Evolutionary conservation across 2,888 invertebrate species (phyloP), one percentile per base, ranked within the genome.

Genomic region (Tinea trinotella): DNA sequence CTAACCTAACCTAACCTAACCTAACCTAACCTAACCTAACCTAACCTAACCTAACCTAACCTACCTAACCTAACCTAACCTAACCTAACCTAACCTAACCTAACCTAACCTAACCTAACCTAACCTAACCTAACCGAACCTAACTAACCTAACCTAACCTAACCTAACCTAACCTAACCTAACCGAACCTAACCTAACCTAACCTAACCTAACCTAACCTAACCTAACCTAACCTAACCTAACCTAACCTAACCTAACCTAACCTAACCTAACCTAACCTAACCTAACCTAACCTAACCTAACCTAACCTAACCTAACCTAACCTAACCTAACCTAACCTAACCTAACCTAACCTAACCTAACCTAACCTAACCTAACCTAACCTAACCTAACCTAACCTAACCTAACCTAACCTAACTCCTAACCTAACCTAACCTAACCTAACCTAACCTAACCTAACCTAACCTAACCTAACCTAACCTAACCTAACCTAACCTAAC

Each of bases 361-460:
- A n/a, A 35, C 10, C 35, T 12, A 10, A 35, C 54, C 50, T 44
- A 52, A 55, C 55, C 44, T 50, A 53, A 55, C 53, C 55, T 44
- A 55, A 55, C 55, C 53, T 48, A 55, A 55, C 54, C 53, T 52
- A 56, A 56, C 54, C 52, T 54, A 56, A 55, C 55, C 55, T 54
- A 54, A 54, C 54, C 44, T 49, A 55, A 57, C 10, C 35, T 12
- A n/a, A 35, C 10, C 35, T 12, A 10, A 35, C 10, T n/a, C 54
- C 50, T 44, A 52, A 55, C 55, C 44, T 50, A 53, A 55, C 53
- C 55, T 44, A 55, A 55, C 55, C 53, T 48, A 55, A 55, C 58
- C 57, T 58, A 59, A 59, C 59, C 55, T 56, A 57, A 56, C 56
- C 55, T 53, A 56, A 56, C 56, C 57, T 52, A 56, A 56, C 56